Evolutionary conservation across 2,797 vertebrate species (phyloP).

Genomic region (Micropoecilia bifurca): DNA sequence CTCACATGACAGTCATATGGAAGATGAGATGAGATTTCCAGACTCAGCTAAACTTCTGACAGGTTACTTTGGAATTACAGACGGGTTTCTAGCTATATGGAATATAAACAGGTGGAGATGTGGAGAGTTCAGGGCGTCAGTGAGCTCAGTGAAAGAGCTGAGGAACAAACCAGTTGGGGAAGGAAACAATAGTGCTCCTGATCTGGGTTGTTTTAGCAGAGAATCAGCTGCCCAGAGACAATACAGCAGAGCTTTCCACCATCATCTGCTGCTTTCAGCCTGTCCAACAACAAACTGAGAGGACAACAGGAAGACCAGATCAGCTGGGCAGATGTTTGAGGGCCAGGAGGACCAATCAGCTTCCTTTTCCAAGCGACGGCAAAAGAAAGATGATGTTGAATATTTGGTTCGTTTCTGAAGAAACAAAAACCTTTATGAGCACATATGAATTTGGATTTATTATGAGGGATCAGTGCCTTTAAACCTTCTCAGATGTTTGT

Average conservation of each 20-base stretch:
- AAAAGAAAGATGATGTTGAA: neutral
- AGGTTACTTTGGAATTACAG: neutral
- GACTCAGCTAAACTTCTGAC: conserved; percentile 21
- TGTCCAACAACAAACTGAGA: conserved; percentile 55
- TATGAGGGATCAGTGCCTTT: neutral
- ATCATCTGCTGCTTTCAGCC: conserved; percentile 76
- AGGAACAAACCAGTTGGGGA: conserved; percentile 37
- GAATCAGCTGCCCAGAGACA: conserved; percentile 59
- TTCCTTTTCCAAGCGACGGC: too few species aligned
- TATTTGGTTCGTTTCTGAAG: neutral
- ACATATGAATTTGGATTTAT: neutral
- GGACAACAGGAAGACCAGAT: conserved; percentile 28
- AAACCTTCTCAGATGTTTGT: neutral
- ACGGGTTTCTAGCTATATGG: neutral
- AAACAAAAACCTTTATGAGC: neutral
- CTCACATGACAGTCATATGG: conserved; percentile 81
- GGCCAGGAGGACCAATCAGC: conserved; percentile 9
- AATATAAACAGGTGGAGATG: conserved; percentile 22
- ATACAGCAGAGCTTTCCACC: conserved; percentile 80
- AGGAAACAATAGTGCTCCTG: conserved; percentile 48
- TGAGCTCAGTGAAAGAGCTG: conserved; percentile 20
- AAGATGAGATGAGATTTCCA: conserved; percentile 8
- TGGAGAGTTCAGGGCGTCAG: conserved; percentile 3
- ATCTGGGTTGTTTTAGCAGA: conserved; percentile 63
- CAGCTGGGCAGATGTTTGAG: conserved; percentile 4